Conservation (phyloP, 1,140 invertebrate genomes). For the Formica selysi region DNA sequence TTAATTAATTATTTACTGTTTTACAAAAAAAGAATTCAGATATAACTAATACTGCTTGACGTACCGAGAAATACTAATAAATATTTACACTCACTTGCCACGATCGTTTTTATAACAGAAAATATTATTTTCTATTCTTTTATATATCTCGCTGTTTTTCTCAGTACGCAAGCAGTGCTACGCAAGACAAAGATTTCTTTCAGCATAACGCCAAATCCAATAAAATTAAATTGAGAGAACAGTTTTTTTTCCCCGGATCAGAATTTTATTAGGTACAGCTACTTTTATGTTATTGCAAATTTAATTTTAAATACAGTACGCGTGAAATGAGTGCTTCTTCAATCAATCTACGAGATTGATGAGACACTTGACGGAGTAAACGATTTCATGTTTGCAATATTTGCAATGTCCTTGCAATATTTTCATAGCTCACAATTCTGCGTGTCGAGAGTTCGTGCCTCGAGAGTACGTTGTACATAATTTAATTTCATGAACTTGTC, state of each 20-base stretch:
- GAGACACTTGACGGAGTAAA: conserved; percentile 12
- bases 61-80: conserved; percentile 47
- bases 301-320: conserved; percentile 21
- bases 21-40: conserved; percentile 17
- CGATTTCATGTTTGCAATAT: conserved; percentile 18
- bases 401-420: conserved; percentile 22
- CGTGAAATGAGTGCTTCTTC: conserved; percentile 37
- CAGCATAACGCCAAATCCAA: conserved; percentile 47
- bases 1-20: conserved; percentile 40
- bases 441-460: conserved; percentile 34
- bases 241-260: conserved; percentile 33
- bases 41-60: conserved; percentile 22
- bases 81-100: neutral
- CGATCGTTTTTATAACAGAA: conserved; percentile 2
- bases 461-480: conserved; percentile 33
- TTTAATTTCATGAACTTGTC: conserved; percentile 4
- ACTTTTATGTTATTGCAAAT: conserved; percentile 31
- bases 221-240: conserved; percentile 53
- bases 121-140: neutral
- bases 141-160: conserved; percentile 9
- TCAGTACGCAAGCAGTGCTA: conserved; percentile 27
- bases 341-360: conserved; percentile 34
- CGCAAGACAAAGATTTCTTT: conserved; percentile 47
- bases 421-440: conserved; percentile 34
- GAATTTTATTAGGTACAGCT: conserved; percentile 44